These are phyloP conservation scores for Harpagifer antarcticus DNA, from an alignment of 2,797 vertebrate genomes.

Conservation along the genomic window DNA sequence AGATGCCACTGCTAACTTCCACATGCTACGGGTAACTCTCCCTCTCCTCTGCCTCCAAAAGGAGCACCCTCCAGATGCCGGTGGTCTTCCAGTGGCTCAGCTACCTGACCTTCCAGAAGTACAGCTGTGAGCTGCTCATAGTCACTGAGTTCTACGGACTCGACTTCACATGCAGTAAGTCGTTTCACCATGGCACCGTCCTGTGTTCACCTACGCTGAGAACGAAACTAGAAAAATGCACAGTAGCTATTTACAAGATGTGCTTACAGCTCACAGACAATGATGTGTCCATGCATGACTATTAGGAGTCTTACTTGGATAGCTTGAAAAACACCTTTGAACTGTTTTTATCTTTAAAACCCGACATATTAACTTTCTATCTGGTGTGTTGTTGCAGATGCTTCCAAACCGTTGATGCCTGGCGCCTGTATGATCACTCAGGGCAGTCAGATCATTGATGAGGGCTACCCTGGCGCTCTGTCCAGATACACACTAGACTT, in stretches of 20 bases:
- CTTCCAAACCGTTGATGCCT: conserved; percentile 58
- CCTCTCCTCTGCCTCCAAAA: conserved; percentile 59
- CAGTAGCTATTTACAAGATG: background rate
- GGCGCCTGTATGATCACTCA: conserved; percentile 76
- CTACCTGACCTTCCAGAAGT: conserved; percentile 97
- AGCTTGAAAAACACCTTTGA: conserved; percentile 1
- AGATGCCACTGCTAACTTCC: no score
- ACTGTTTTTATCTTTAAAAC: conserved; percentile 1
- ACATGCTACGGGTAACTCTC: background rate
- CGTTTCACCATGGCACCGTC: background rate
- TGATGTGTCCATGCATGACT: background rate
- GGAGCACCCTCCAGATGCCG: conserved; percentile 92
- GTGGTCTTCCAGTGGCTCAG: conserved; percentile 90
- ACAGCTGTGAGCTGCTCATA: conserved; percentile 92
- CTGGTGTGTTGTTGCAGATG: conserved; percentile 56
- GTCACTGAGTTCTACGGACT: conserved; percentile 94
- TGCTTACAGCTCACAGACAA: background rate
- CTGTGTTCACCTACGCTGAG: background rate
- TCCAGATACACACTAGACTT: conserved; percentile 89
- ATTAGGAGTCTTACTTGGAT: no score
- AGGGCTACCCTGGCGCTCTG: conserved; percentile 88
- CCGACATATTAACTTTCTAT: background rate
- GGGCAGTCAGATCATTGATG: conserved; percentile 82
- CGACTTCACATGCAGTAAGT: conserved; percentile 95
- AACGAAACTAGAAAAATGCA: background rate